phyloP scores from a whole-genome alignment of 2,888 invertebrate genomes.

The Strigamia maritima region DNA sequence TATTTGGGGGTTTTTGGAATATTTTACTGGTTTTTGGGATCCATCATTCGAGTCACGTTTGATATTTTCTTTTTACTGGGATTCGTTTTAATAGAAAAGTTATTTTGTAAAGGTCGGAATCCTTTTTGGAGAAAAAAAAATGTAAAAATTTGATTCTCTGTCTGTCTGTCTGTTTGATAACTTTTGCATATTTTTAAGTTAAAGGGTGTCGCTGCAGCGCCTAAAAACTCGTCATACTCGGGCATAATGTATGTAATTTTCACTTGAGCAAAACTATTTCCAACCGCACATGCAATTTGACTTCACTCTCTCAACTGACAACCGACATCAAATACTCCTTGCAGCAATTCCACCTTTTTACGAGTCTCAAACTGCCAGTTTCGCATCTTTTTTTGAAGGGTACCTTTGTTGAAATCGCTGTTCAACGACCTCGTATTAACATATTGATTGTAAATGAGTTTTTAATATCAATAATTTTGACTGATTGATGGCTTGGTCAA shows the following conservation, averaged over 20 bases:
- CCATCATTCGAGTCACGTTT: conserved; percentile 1
- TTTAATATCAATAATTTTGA: neutral
- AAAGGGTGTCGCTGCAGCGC: neutral
- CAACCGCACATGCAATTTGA: neutral
- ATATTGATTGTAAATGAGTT: neutral
- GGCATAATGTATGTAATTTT: neutral
- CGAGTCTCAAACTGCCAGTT: neutral
- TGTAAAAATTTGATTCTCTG: no score
- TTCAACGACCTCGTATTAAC: neutral
- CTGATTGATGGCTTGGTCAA: neutral
- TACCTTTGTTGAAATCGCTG: neutral
- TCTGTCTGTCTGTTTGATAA: no score
- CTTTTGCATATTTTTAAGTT: neutral
- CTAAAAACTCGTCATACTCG: neutral
- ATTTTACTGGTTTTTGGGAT: no score
- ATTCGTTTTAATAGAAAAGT: neutral
- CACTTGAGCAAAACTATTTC: neutral
- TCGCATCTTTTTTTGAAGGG: neutral
- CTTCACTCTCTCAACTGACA: neutral
- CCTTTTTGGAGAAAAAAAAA: no score
- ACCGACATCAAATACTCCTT: neutral
- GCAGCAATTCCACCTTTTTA: neutral
- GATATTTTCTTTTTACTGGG: neutral
- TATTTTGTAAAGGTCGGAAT: neutral
- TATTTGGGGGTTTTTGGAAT: no score